Conservation (phyloP, 2,113 vertebrate species). For the Cheilinus undulatus region DNA sequence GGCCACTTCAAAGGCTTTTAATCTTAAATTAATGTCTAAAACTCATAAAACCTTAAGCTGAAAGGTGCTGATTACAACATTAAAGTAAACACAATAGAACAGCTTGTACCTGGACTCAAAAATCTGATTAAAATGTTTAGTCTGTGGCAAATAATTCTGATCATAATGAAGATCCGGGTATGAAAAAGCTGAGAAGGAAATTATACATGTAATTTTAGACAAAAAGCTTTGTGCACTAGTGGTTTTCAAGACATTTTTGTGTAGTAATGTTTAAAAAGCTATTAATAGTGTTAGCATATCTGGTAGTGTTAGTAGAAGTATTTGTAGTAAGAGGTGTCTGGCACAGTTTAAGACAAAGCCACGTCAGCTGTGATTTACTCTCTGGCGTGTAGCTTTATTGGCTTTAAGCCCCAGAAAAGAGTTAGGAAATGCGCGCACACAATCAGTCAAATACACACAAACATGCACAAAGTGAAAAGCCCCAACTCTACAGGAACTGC, state of each 20-base stretch:
- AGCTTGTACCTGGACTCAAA: neutral
- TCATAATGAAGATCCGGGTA: neutral
- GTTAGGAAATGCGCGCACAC: conserved; percentile 45
- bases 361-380: conserved; percentile 78
- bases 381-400: conserved; percentile 70
- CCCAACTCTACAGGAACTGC: conserved; percentile 77
- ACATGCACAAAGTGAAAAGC: conserved; percentile 56
- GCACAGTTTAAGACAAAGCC: conserved; percentile 71
- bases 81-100: neutral
- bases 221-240: neutral
- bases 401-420: conserved; percentile 58
- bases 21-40: neutral
- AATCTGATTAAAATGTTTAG: neutral
- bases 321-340: conserved; percentile 68
- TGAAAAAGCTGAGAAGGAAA: neutral
- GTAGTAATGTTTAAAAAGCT: conserved; percentile 12
- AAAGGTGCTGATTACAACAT: neutral
- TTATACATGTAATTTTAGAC: neutral
- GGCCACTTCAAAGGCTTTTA: neutral
- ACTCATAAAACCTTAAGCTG: neutral
- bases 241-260: neutral
- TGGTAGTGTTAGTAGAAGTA: conserved; percentile 53
- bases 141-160: neutral
- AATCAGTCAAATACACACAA: conserved; percentile 18
- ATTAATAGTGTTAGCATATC: conserved; percentile 56